Conservation (phyloP, 1,140 invertebrate species). For the Drosophila pseudoobscura region DNA sequence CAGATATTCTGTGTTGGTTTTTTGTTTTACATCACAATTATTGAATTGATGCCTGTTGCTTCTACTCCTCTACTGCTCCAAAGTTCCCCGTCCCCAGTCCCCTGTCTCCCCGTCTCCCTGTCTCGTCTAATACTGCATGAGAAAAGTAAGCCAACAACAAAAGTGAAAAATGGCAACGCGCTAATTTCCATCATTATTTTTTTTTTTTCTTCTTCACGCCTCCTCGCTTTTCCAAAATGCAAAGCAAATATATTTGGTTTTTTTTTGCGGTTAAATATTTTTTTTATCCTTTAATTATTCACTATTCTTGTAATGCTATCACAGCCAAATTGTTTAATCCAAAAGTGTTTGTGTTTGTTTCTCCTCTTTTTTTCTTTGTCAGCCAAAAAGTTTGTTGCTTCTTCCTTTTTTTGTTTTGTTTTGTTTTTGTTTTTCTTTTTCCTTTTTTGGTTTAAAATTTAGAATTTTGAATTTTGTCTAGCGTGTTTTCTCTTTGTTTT, state of each 20-base stretch:
- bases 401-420: constrained; percentile 11
- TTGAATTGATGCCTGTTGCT: constrained; percentile 74
- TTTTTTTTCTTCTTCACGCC: not conserved
- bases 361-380: constrained; percentile 25
- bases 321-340: constrained; percentile 83
- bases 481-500: constrained; percentile 62
- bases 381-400: constrained; percentile 15
- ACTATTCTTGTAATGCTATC: constrained; percentile 77
- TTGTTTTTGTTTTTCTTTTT: constrained; percentile 43
- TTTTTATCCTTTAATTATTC: constrained; percentile 45
- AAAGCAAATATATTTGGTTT: constrained; percentile 33
- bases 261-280: constrained; percentile 41
- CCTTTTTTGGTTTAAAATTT: constrained; percentile 72
- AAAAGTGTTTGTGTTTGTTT: constrained; percentile 73
- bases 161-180: constrained; percentile 54
- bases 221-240: constrained; percentile 53
- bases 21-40: constrained; percentile 70
- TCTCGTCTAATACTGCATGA: constrained; percentile 69
- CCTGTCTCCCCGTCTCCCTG: constrained; percentile 13
- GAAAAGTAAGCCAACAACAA: constrained; percentile 76
- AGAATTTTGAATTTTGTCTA: constrained; percentile 83
- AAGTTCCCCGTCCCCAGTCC: not conserved
- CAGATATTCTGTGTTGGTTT: constrained; percentile 40
- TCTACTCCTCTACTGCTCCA: constrained; percentile 8
- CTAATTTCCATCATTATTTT: constrained; percentile 29